Evolutionary conservation across 2,888 invertebrate genomes (phyloP).

Genomic region (Entomobrya multifasciata): DNA sequence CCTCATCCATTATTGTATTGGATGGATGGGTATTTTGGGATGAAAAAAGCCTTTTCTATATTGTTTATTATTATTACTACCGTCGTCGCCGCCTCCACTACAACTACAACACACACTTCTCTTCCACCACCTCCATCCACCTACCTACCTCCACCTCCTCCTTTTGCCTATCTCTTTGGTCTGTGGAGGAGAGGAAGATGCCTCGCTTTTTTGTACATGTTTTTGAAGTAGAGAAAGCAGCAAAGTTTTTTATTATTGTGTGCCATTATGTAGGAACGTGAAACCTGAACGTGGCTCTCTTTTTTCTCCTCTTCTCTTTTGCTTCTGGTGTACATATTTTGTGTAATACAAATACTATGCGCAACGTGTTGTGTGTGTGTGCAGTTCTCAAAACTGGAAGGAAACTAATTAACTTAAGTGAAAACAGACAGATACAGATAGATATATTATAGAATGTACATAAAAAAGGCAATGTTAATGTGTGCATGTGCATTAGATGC

Average conservation of each 20-base stretch:
- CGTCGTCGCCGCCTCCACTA: not conserved
- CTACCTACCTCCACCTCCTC: too few relatives aligned
- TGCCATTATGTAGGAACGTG: conserved; percentile 46
- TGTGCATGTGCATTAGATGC: not conserved
- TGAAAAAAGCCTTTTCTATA: conserved; percentile 34
- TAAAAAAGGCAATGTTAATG: conserved; percentile 4
- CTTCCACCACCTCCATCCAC: too few relatives aligned
- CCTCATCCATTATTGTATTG: conserved; percentile 33
- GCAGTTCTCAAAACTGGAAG: conserved; percentile 22
- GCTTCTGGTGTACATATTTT: not conserved
- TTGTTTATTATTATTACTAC: conserved; percentile 38
- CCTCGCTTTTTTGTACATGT: too few relatives aligned
- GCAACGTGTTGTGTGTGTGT: conserved; percentile 29
- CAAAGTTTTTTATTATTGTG: conserved; percentile 45
- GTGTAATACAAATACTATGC: too few relatives aligned
- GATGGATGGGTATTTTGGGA: conserved; percentile 26
- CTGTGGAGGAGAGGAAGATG: too few relatives aligned
- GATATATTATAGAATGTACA: conserved; percentile 32
- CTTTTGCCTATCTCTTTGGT: too few relatives aligned
- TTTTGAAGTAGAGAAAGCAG: conserved; percentile 39
- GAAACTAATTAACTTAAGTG: conserved; percentile 72
- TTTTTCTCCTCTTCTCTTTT: not conserved
- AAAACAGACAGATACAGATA: conserved; percentile 62
- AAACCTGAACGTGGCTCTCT: conserved; percentile 50
- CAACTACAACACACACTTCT: not conserved